These are phyloP conservation scores for Pseudoatta argentina DNA, from an alignment of 1,140 invertebrate genomes.

Conservation along the genomic window DNA sequence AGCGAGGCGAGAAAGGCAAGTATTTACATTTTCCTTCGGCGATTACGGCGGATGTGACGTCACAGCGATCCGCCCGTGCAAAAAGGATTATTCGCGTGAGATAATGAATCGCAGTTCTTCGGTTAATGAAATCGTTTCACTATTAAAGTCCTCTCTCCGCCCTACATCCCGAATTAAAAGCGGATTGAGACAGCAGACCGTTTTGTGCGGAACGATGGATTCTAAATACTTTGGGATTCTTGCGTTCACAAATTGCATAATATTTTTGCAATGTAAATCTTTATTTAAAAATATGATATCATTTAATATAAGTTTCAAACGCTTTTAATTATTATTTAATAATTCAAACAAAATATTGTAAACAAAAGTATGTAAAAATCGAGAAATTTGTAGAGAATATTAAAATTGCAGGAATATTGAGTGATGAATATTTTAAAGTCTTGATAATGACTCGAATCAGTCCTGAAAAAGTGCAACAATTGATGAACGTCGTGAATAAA, in stretches of 20 bases:
- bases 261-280: background rate
- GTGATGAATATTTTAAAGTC: constrained; percentile 4
- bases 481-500: background rate
- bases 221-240: background rate
- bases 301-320: background rate
- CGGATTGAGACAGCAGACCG: background rate
- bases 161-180: background rate
- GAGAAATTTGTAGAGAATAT: too few species aligned
- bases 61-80: constrained; percentile 16
- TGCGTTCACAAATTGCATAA: background rate
- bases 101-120: constrained; percentile 49
- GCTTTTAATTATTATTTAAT: background rate
- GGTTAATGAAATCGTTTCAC: constrained; percentile 50
- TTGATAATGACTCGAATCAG: background rate
- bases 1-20: background rate
- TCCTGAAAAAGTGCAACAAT: background rate
- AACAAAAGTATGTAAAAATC: background rate
- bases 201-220: background rate
- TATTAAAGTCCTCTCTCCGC: constrained; percentile 31
- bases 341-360: background rate
- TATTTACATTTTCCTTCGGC: constrained; percentile 53
- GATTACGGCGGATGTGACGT: constrained; percentile 44
- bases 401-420: background rate
- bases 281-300: background rate
- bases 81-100: constrained; percentile 43